Evolutionary conservation across 2,888 invertebrate species (phyloP), one percentile per base, ranked within the genome.

Genomic region (Orchesella flavescens): DNA sequence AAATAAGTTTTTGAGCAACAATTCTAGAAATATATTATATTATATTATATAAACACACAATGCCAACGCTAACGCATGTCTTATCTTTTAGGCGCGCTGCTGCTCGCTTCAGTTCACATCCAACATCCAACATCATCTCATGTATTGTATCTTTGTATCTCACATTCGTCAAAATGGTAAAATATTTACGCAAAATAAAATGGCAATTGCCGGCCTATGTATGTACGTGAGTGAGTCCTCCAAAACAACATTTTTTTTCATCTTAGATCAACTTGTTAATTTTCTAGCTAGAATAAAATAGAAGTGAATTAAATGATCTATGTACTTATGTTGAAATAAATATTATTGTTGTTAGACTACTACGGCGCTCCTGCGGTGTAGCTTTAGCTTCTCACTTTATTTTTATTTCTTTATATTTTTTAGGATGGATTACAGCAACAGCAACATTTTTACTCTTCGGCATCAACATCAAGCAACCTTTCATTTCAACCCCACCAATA

Each of bases 101-200:
- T 49, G 49, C 49, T 55, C 73, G 80, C 66, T 73, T 80, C 66
- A 80, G 73, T 73, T 66, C 72, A 80, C 72, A 49, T 80, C 73
- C 44, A 24, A 69, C 77, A 77, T 49, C n/a, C n/a, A 71, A 71
- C n/a, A 53, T 55, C 24, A 21, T 12, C 44, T 44, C 44, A 44
- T 9, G 44, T 12, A 44, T 44, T 9, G 7, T 44, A 9, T 44
- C 44, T 44, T 12, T 44, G 12, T 15, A 12, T 49, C 10, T 12
- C 12, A 49, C 12, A 49, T 12, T 7, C 12, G 49, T 49, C 12
- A 49, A 10, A 49, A 7, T 15, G 2, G 49, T 15, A 3, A 49
- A 49, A n/a, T n/a, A n/a, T n/a, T 49, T 49, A 49, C 12, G 49
- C 49, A 49, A 49, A 49, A 49, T 15, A n/a, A 12, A n/a, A n/a